A percentile compares a stretch with the other conserved stretches of the same genome.
Evolutionary conservation across 2,888 invertebrate genomes (phyloP).

Genomic region (Hemistola chrysoprasaria): DNA sequence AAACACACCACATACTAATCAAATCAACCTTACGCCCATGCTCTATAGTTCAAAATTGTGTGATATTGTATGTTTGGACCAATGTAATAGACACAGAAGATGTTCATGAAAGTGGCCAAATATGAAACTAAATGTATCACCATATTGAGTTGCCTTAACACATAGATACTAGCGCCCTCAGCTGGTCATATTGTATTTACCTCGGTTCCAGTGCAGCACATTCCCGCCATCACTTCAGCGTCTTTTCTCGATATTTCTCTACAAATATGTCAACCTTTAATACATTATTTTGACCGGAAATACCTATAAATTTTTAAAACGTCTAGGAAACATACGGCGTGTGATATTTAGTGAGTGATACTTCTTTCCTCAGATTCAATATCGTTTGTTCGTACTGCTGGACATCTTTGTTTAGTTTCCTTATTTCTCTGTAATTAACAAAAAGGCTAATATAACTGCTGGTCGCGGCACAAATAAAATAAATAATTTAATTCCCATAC

Average conservation of each 20-base stretch:
- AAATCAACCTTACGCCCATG: not conserved
- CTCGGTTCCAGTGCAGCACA: constrained; percentile 52
- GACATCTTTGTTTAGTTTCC: constrained; percentile 54
- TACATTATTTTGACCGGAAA: constrained; percentile 11
- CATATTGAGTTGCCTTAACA: too few species aligned
- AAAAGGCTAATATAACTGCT: too few species aligned
- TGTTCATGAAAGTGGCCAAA: too few species aligned
- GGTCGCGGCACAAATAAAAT: too few species aligned
- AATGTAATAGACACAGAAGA: constrained; percentile 32
- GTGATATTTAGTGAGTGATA: constrained; percentile 41
- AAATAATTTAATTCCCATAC: too few species aligned
- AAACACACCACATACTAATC: constrained; percentile 16
- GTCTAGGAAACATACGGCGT: constrained; percentile 46
- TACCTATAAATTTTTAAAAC: not conserved
- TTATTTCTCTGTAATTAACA: constrained; percentile 54
- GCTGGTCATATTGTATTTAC: too few species aligned
- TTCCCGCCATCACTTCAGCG: constrained; percentile 58
- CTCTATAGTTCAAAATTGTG: not conserved
- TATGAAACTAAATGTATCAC: too few species aligned
- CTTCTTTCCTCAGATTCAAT: constrained; percentile 47
- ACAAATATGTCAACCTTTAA: constrained; percentile 28
- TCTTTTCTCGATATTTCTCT: constrained; percentile 58
- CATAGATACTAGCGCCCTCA: too few species aligned
- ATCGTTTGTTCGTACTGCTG: constrained; percentile 59
- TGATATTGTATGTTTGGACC: constrained; percentile 57